Evolutionary conservation across 92 coral and sea anemone species (phyloP).

Genomic region (Diadumene lineata): DNA sequence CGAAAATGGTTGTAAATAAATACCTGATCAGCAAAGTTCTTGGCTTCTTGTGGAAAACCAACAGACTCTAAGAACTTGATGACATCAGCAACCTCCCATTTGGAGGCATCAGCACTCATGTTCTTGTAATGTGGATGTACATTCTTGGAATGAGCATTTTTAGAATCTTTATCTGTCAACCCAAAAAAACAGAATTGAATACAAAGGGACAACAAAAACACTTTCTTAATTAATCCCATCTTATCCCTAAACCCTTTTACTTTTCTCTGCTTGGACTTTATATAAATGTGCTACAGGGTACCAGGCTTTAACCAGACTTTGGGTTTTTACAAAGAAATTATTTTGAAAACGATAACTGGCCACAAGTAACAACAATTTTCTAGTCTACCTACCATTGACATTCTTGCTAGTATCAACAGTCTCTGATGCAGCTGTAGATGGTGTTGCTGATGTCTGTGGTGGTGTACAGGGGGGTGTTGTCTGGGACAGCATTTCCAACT

Average conservation of each 20-base stretch:
- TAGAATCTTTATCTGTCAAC: neutral
- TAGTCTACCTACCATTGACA: neutral
- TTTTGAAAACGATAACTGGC: no score
- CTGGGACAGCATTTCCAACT: conserved; percentile 76
- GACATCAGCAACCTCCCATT: conserved; percentile 92
- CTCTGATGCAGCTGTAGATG: conserved; percentile 29
- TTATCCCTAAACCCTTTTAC: no score
- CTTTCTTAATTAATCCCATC: no score
- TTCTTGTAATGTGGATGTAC: conserved; percentile 39
- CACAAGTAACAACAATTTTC: no score
- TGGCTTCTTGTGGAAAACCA: conserved; percentile 92
- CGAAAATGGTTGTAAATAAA: no score
- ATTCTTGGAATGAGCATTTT: conserved; percentile 25
- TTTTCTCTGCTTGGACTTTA: no score
- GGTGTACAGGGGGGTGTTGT: conserved; percentile 71
- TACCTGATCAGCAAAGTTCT: conserved; percentile 94
- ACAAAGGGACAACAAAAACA: neutral
- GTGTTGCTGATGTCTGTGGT: conserved; percentile 18
- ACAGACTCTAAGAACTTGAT: conserved; percentile 84
- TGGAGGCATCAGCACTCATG: conserved; percentile 77
- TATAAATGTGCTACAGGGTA: no score
- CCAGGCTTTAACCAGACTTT: no score
- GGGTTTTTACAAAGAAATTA: no score
- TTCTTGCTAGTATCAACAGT: conserved; percentile 35
- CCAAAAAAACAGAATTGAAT: neutral